Conservation (phyloP, 2,888 invertebrate genomes). For the Hypena proboscidalis region DNA sequence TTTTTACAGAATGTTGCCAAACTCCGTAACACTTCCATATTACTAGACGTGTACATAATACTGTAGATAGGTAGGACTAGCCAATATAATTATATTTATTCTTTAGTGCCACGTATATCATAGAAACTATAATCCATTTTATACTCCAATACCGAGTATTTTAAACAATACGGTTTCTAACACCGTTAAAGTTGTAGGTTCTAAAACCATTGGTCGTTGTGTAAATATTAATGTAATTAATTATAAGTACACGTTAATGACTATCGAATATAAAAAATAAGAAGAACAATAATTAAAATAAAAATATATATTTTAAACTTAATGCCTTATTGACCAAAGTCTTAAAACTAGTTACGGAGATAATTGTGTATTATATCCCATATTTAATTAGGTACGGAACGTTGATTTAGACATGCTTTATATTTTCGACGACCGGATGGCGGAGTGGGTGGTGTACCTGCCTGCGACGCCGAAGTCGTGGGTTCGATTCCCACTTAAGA, state of each 20-base stretch:
- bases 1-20: constrained; percentile 63
- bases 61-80: constrained; percentile 73
- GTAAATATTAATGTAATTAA: constrained; percentile 78
- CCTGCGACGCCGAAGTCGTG: too few species aligned
- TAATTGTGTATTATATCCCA: constrained; percentile 73
- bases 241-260: constrained; percentile 64
- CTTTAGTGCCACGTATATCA: constrained; percentile 61
- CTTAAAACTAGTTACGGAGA: constrained; percentile 83
- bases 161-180: constrained; percentile 41
- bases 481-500: too few species aligned
- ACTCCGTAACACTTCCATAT: constrained; percentile 56
- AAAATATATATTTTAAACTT: constrained; percentile 83
- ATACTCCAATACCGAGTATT: constrained; percentile 59
- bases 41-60: constrained; percentile 67
- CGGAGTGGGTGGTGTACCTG: too few species aligned
- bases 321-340: constrained; percentile 86
- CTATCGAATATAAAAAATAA: constrained; percentile 77
- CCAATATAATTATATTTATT: constrained; percentile 50
- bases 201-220: constrained; percentile 52
- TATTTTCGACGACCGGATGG: too few species aligned
- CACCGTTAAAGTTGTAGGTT: constrained; percentile 38
- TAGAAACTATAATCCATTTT: constrained; percentile 63
- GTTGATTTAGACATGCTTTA: too few species aligned
- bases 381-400: constrained; percentile 64
- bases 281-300: constrained; percentile 84